phyloP scores from a whole-genome alignment of 2,797 vertebrate genomes.

The Poeciliopsis paucimaculata region DNA sequence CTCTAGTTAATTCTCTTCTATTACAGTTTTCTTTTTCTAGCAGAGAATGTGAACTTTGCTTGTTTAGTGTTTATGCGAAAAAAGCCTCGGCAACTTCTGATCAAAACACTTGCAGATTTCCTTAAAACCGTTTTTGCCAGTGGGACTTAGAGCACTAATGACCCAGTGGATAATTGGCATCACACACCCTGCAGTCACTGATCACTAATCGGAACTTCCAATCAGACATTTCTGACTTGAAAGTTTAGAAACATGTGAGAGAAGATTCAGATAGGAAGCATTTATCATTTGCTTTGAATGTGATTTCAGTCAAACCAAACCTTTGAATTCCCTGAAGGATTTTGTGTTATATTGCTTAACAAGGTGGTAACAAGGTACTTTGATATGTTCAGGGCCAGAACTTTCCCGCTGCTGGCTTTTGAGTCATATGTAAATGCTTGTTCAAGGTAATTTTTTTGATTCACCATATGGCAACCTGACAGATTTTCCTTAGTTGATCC shows the following conservation, averaged over 20 bases:
- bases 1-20: slow-evolving; percentile 8
- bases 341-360: slow-evolving; percentile 35
- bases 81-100: slow-evolving; percentile 38
- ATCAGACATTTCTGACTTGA: slow-evolving; percentile 51
- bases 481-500: slow-evolving; percentile 10
- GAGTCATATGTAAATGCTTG: slow-evolving; percentile 36
- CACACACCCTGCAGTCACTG: slow-evolving; percentile 59
- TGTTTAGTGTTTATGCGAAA: slow-evolving; percentile 42
- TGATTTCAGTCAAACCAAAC: slow-evolving; percentile 45
- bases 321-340: slow-evolving; percentile 41
- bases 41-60: slow-evolving; percentile 29
- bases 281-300: slow-evolving; percentile 38
- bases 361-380: slow-evolving; percentile 39
- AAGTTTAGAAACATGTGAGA: slow-evolving; percentile 46
- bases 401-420: slow-evolving; percentile 24
- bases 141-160: slow-evolving; percentile 63
- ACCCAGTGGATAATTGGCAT: slow-evolving; percentile 73
- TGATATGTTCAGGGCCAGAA: slow-evolving; percentile 38
- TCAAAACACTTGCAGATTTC: slow-evolving; percentile 55
- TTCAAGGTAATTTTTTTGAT: slow-evolving; percentile 37
- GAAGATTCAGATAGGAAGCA: slow-evolving; percentile 44
- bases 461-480: slow-evolving; percentile 33
- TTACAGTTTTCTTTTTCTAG: background rate
- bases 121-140: slow-evolving; percentile 50
- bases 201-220: slow-evolving; percentile 69